Evolutionary conservation across 2,888 invertebrate genomes (phyloP).

Genomic region (Neoascia interrupta): DNA sequence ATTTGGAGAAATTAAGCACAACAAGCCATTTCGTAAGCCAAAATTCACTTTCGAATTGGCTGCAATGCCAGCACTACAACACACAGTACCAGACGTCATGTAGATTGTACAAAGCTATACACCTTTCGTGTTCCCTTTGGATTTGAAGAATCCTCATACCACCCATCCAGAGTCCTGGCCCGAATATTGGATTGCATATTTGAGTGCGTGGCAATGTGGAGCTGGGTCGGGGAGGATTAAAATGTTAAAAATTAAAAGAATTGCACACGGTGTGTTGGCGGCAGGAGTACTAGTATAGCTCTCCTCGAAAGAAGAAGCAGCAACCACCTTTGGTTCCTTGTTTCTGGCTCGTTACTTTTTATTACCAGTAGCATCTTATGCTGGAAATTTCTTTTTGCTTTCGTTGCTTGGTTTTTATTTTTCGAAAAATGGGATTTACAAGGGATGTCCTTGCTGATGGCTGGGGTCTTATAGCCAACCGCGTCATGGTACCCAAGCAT

Average conservation of each 20-base stretch:
- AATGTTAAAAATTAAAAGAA: conserved; percentile 68
- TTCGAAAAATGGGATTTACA: conserved; percentile 35
- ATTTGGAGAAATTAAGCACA: conserved; percentile 59
- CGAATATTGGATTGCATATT: conserved; percentile 66
- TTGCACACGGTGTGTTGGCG: conserved; percentile 29
- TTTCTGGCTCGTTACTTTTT: conserved; percentile 63
- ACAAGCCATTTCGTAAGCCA: conserved; percentile 50
- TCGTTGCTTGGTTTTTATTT: conserved; percentile 35
- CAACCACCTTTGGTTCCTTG: conserved; percentile 32
- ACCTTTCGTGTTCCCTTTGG: background rate
- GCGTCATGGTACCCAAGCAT: conserved; percentile 13
- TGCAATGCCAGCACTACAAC: conserved; percentile 30
- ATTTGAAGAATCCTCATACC: conserved; percentile 18
- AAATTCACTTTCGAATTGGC: conserved; percentile 60
- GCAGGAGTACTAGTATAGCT: background rate
- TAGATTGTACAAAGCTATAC: too few species aligned
- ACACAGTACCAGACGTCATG: background rate
- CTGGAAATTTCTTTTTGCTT: conserved; percentile 5
- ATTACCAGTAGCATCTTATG: conserved; percentile 58
- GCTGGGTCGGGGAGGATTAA: conserved; percentile 43
- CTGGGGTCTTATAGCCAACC: conserved; percentile 34
- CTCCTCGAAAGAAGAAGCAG: background rate
- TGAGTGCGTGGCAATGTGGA: conserved; percentile 51
- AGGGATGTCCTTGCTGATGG: conserved; percentile 51
- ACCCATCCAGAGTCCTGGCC: too few species aligned